Evolutionary conservation across 2,888 invertebrate genomes (phyloP), one percentile per base, ranked within the genome.

Genomic region (Chrysolina haemoptera): DNA sequence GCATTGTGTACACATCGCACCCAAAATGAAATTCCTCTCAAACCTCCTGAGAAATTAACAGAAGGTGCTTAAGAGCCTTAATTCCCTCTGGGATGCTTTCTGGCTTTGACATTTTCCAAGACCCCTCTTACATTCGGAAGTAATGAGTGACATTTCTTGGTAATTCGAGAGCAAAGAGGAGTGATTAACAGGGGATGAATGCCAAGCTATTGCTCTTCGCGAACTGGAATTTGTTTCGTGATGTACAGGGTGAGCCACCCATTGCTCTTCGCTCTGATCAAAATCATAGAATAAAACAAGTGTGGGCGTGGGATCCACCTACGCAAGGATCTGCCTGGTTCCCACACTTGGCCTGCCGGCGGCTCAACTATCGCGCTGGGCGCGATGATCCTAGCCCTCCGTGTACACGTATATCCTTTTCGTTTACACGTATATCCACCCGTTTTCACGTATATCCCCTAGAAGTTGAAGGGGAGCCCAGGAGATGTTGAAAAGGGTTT

Each of bases 81-180:
- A 59, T 59, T 59, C 35, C 59, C 35, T 0, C 11, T 27, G 59
- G 59, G 35, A 35, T 59, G 14, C 59, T 59, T 8, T 35, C 59
- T 59, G 59, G 27, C 59, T 59, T 14, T 59, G 59, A 59, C 59
- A 59, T 59, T 59, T 46, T 59, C 35, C 59, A 59, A 35, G 27
- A 4, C 35, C 59, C 59, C 59, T 59, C 59, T 59, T 16, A 59
- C 59, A 35, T 59, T 35, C 12, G 11, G 27, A 27, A 59, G 22
- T 59, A 59, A 59, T 27, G 59, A 59, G 59, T 35, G 59, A 59
- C 59, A 59, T 35, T 59, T 59, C 27, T n/a, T 59, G 27, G 59
- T 14, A 27, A 59, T 59, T 22, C 59, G 10, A 59, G 10, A 27
- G 35, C 27, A 59, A 14, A 59, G 59, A 59, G 27, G 27, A 59